phyloP scores from a whole-genome alignment of 2,113 vertebrate species.

The Raphicerus campestris region DNA sequence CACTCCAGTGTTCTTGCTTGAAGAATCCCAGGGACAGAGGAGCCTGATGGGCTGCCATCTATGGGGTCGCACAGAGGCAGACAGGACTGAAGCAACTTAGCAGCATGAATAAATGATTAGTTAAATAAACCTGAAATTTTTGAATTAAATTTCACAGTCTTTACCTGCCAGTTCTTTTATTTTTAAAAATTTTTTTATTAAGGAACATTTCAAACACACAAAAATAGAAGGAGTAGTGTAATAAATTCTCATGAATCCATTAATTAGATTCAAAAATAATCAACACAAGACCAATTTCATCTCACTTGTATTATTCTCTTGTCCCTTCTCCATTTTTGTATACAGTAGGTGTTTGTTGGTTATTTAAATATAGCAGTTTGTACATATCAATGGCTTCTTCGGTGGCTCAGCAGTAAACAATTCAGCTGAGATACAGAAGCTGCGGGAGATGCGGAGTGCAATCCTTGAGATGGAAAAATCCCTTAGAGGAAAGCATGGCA shows the following conservation, averaged over 20 bases:
- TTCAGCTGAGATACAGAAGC: background rate
- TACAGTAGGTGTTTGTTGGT: background rate
- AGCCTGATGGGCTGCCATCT: too few species aligned
- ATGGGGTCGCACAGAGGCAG: too few species aligned
- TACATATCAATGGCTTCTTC: background rate
- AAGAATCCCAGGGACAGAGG: too few species aligned
- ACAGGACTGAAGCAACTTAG: too few species aligned
- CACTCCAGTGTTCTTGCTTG: too few species aligned
- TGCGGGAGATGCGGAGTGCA: fast-evolving
- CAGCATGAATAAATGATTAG: background rate
- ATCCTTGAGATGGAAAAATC: background rate
- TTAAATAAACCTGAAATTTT: background rate
- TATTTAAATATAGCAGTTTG: background rate
- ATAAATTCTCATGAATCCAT: background rate
- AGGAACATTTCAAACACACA: background rate
- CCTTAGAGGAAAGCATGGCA: background rate
- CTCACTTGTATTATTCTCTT: background rate
- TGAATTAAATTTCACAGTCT: background rate
- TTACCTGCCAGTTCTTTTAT: background rate
- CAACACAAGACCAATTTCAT: background rate
- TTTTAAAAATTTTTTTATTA: background rate
- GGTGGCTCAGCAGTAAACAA: background rate
- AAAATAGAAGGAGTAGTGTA: background rate
- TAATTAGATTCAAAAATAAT: background rate
- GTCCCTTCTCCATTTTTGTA: background rate